phyloP scores from a whole-genome alignment of 2,797 vertebrate species.

The Lindbergichthys nudifrons region DNA sequence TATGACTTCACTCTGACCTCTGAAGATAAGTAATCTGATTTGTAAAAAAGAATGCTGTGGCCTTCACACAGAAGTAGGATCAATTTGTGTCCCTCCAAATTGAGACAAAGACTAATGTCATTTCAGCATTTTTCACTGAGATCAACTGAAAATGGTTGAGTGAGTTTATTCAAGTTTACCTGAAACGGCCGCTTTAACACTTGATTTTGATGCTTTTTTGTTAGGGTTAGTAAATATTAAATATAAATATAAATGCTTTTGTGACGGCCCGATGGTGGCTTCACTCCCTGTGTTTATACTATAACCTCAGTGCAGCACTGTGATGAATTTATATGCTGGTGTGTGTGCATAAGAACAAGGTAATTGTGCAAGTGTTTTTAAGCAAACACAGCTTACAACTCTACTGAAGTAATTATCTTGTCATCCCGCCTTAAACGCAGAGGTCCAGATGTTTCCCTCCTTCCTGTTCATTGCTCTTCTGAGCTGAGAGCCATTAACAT shows the following conservation, averaged over 20 bases:
- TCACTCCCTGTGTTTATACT: background rate
- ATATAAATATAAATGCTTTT: background rate
- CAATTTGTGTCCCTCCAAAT: background rate
- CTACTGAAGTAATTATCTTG: background rate
- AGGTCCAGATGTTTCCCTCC: slow-evolving; percentile 20
- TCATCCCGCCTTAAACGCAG: slow-evolving; percentile 1
- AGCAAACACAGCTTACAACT: background rate
- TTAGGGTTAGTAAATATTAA: background rate
- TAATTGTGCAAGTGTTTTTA: background rate
- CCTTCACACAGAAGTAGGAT: background rate
- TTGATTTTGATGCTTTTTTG: background rate
- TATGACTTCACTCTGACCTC: no score
- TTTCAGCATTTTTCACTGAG: background rate
- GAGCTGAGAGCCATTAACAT: background rate
- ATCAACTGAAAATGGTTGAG: no score
- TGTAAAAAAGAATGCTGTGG: background rate
- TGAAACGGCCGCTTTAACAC: background rate
- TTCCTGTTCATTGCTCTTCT: slow-evolving; percentile 1
- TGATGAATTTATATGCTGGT: background rate
- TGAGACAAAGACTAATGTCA: background rate
- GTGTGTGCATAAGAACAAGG: background rate
- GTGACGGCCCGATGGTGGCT: background rate
- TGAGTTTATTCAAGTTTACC: background rate
- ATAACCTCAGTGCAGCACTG: background rate
- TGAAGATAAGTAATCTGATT: slow-evolving; percentile 6